Percentiles rank a stretch among this genome's conserved stretches.
phyloP scores from a whole-genome alignment of 2,888 invertebrate species.

The Onchidella celtica region DNA sequence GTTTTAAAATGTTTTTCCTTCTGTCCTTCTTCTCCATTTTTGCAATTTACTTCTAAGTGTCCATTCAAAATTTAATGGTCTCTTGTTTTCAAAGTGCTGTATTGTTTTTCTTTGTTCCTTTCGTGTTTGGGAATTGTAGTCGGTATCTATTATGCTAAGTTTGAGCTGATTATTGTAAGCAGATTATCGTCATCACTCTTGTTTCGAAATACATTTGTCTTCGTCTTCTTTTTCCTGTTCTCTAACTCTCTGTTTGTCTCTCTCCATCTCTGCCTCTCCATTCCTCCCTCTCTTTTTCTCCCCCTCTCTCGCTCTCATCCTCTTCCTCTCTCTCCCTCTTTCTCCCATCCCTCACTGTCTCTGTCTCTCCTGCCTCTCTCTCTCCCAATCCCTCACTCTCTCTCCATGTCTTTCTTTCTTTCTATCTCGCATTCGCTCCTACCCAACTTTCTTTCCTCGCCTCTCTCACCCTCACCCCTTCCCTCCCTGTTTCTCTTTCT shows the following conservation, averaged over 20 bases:
- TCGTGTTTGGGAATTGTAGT: too few species aligned
- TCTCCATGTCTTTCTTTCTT: not conserved
- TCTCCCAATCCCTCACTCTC: not conserved
- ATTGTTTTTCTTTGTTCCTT: too few species aligned
- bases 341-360: not conserved
- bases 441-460: not conserved
- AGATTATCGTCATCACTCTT: too few species aligned
- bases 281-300: not conserved
- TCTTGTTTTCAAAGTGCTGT: too few species aligned
- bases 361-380: not conserved
- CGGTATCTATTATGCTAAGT: too few species aligned
- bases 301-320: not conserved
- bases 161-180: too few species aligned
- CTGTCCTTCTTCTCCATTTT: too few species aligned
- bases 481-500: not conserved
- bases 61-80: too few species aligned
- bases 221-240: too few species aligned
- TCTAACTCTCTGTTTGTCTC: not conserved
- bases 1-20: too few species aligned
- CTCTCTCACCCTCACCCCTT: not conserved
- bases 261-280: not conserved
- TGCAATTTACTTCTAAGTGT: too few species aligned
- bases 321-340: not conserved
- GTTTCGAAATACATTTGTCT: too few species aligned
- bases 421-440: conserved; percentile 19